phyloP scores from a whole-genome alignment of 2,888 invertebrate species.

The Hirtodrosophila trivittata region DNA sequence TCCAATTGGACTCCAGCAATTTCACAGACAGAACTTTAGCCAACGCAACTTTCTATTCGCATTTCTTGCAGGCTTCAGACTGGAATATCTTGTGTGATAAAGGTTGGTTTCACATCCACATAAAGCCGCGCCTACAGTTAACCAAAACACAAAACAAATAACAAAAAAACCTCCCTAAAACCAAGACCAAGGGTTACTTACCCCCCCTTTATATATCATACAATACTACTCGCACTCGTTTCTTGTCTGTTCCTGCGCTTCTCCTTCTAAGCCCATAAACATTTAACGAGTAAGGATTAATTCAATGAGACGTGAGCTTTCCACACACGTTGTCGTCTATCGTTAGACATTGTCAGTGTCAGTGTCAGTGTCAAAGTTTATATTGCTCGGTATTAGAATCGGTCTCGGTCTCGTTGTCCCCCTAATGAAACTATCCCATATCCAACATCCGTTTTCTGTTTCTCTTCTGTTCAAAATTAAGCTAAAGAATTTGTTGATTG shows the following conservation, averaged over 20 bases:
- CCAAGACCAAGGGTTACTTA: background rate
- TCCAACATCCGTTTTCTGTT: slow-evolving; percentile 5
- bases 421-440: background rate
- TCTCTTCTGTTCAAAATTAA: slow-evolving; percentile 7
- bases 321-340: too few relatives aligned
- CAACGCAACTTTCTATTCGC: slow-evolving; percentile 72
- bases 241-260: too few relatives aligned
- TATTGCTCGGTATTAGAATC: background rate
- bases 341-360: background rate
- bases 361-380: background rate
- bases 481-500: slow-evolving; percentile 24
- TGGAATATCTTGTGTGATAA: slow-evolving; percentile 83
- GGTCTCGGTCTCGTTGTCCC: slow-evolving; percentile 31
- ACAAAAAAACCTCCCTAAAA: background rate
- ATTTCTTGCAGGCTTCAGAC: slow-evolving; percentile 82
- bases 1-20: slow-evolving; percentile 49
- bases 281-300: too few relatives aligned
- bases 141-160: background rate
- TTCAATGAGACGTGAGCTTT: too few relatives aligned
- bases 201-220: too few relatives aligned
- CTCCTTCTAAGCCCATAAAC: too few relatives aligned
- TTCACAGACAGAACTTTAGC: slow-evolving; percentile 56
- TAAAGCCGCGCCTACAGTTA: background rate
- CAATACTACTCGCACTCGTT: too few relatives aligned
- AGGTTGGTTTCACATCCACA: slow-evolving; percentile 73